Evolutionary conservation across 2,113 vertebrate species (phyloP).

Genomic region (Elephantulus edwardii): DNA sequence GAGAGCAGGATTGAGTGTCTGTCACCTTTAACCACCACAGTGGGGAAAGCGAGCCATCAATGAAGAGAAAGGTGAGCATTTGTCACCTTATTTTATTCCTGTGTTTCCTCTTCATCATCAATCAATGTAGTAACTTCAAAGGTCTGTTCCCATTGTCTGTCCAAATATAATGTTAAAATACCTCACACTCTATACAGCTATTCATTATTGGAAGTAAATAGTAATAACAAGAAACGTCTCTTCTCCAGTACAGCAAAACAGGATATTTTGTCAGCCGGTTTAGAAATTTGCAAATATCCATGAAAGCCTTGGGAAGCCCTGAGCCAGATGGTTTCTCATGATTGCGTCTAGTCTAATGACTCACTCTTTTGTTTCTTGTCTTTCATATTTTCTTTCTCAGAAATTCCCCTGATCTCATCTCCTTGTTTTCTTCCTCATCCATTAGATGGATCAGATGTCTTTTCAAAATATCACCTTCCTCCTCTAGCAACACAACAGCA

Average conservation of each 20-base stretch:
- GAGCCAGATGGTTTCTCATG: conserved; percentile 28
- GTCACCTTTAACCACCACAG: background rate
- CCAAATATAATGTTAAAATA: background rate
- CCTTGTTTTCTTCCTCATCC: conserved; percentile 67
- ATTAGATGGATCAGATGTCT: conserved; percentile 68
- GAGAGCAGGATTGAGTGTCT: background rate
- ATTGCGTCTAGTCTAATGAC: conserved; percentile 36
- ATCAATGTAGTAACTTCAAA: background rate
- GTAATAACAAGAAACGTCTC: background rate
- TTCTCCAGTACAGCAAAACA: background rate
- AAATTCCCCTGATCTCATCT: conserved; percentile 75
- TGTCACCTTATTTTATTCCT: background rate
- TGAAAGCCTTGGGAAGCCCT: background rate
- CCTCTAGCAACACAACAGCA: background rate
- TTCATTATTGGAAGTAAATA: background rate
- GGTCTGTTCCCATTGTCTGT: background rate
- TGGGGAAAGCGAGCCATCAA: background rate
- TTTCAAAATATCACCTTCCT: conserved; percentile 63
- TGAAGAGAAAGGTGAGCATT: background rate
- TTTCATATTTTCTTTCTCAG: conserved; percentile 72
- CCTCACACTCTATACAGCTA: background rate
- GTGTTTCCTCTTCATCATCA: background rate
- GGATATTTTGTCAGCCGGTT: background rate
- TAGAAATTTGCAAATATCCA: conserved; percentile 13
- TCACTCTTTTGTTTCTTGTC: conserved; percentile 66